Percentiles rank a stretch among this genome's conserved stretches.
Evolutionary conservation across 2,888 invertebrate species (phyloP).

Genomic region (Acleris emargana): DNA sequence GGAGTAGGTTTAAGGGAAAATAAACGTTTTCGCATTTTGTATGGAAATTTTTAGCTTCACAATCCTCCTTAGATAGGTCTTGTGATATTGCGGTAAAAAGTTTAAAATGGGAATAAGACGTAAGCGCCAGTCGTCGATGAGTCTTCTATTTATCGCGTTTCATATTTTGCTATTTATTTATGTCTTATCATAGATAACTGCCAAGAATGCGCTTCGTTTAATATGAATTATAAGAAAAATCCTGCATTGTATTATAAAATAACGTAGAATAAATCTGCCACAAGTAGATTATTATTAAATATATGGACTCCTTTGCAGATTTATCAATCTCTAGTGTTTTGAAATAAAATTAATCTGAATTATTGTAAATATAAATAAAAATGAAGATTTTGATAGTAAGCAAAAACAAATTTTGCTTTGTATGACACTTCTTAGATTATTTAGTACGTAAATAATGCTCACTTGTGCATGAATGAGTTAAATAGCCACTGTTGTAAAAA

Average conservation of each 20-base stretch:
- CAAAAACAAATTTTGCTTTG: conserved; percentile 5
- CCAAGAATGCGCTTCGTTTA: conserved; percentile 29
- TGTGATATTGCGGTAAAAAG: no score
- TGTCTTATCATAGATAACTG: conserved; percentile 25
- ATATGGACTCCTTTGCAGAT: conserved; percentile 2
- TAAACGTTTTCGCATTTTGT: no score
- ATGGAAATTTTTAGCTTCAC: no score
- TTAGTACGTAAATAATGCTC: neutral
- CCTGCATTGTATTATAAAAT: conserved; percentile 27
- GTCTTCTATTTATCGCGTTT: neutral
- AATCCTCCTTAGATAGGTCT: no score
- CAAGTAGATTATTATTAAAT: neutral
- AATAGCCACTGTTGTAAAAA: neutral
- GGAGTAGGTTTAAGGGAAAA: no score
- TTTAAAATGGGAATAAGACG: no score
- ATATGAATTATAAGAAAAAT: conserved; percentile 9
- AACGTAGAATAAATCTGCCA: conserved; percentile 11
- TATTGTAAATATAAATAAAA: no score
- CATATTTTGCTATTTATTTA: conserved; percentile 22
- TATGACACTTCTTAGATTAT: conserved; percentile 12
- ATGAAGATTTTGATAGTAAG: no score
- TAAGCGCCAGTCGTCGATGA: neutral
- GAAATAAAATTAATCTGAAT: no score
- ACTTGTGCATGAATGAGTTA: neutral
- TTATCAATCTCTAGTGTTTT: neutral